Evolutionary conservation across 37 sponge, comb jelly and placozoan species (phyloP).

Genomic region (Cliona cf. orientalis): DNA sequence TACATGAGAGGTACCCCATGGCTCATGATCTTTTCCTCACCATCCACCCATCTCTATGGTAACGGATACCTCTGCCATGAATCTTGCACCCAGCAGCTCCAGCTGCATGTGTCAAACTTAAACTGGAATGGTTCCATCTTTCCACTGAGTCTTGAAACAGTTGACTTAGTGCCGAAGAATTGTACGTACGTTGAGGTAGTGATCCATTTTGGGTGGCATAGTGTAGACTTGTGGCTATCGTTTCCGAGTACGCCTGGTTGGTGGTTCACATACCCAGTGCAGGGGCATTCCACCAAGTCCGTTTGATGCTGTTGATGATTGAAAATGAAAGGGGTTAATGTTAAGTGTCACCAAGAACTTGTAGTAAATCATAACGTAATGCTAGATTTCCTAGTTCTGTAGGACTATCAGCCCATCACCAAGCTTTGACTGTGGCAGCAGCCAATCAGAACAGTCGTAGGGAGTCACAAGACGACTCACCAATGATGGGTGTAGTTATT

Average conservation of each 20-base stretch:
- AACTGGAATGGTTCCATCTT: slow-evolving; percentile 35
- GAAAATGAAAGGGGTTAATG: background rate
- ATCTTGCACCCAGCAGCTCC: background rate
- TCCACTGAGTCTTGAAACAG: slow-evolving; percentile 41
- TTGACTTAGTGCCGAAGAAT: slow-evolving; percentile 45
- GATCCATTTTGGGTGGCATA: slow-evolving; percentile 34
- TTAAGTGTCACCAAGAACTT: background rate
- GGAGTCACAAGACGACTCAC: slow-evolving; percentile 45
- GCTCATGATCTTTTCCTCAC: background rate
- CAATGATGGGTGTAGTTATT: slow-evolving; percentile 42
- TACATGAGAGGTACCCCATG: slow-evolving; percentile 22
- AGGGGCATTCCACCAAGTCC: background rate
- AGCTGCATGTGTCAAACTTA: slow-evolving; percentile 14
- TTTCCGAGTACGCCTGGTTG: too few species aligned
- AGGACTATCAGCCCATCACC: background rate
- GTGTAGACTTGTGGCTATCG: slow-evolving; percentile 39
- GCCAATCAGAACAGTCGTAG: slow-evolving; percentile 26
- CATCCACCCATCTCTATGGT: background rate
- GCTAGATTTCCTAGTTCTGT: background rate
- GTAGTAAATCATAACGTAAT: background rate
- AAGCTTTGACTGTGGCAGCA: background rate
- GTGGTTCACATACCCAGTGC: too few species aligned
- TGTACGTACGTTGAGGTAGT: too few species aligned
- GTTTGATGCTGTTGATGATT: slow-evolving; percentile 8
- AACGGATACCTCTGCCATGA: background rate